A percentile compares a stretch with the other conserved stretches of the same genome.
phyloP scores from a whole-genome alignment of 2,113 vertebrate species.

The Apteryx owenii region DNA sequence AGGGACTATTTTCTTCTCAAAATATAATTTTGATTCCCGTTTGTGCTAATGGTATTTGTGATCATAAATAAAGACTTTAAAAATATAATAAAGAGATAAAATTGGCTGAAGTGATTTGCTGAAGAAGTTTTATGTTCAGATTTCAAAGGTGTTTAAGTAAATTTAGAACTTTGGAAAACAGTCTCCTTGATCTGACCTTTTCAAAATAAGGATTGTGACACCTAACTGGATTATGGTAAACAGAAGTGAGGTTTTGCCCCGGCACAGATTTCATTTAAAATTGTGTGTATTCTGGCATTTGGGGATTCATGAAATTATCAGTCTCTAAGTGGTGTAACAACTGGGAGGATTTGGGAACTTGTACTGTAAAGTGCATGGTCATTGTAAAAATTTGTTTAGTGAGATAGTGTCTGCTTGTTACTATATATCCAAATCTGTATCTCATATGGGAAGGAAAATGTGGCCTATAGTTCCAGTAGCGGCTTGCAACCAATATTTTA shows the following conservation, averaged over 20 bases:
- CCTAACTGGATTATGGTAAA: not conserved
- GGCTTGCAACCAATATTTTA: not conserved
- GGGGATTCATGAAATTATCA: not conserved
- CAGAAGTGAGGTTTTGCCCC: not conserved
- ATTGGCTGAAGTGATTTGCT: not conserved
- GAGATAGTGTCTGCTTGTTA: not conserved
- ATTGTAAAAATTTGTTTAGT: not conserved
- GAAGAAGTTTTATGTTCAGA: not conserved
- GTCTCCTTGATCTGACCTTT: not conserved
- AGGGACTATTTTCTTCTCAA: not conserved
- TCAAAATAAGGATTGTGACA: not conserved
- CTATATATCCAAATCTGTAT: not conserved
- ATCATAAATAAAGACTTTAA: not conserved
- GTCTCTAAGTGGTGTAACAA: not conserved
- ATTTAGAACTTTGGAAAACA: not conserved
- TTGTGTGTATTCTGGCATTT: not conserved
- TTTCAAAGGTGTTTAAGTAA: not conserved
- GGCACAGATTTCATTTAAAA: not conserved
- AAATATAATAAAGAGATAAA: not conserved
- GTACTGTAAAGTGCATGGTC: not conserved
- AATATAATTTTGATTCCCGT: not conserved
- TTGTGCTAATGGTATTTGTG: not conserved
- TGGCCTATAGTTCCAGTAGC: not conserved
- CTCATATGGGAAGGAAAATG: not conserved
- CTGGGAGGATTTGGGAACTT: not conserved